These are phyloP conservation scores for Protodeltote pygarga DNA, from an alignment of 2,888 invertebrate genomes.

Conservation along the genomic window DNA sequence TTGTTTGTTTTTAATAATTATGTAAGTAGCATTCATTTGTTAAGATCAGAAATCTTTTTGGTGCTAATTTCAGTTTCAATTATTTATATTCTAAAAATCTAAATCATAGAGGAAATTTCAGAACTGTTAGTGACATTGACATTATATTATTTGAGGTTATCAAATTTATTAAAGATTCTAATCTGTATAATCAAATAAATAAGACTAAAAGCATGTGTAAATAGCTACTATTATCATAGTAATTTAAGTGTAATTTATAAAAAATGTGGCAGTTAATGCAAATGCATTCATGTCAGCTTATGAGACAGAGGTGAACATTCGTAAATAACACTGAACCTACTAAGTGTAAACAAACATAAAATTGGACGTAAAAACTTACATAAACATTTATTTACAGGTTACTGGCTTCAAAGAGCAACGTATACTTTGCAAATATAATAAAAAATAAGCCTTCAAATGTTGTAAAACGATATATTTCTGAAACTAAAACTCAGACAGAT, in stretches of 20 bases:
- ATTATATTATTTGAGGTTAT: conserved; percentile 42
- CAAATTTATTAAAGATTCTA: conserved; percentile 30
- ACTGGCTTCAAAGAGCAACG: conserved; percentile 63
- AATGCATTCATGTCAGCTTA: conserved; percentile 64
- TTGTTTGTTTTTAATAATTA: too few species aligned
- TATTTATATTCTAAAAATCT: too few species aligned
- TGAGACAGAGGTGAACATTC: conserved; percentile 71
- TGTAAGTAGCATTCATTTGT: too few species aligned
- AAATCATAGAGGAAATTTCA: conserved; percentile 20
- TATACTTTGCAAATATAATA: conserved; percentile 63
- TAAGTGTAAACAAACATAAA: conserved; percentile 28
- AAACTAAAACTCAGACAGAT: conserved; percentile 61
- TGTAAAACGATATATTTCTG: conserved; percentile 65
- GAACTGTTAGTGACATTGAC: conserved; percentile 44
- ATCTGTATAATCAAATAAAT: conserved; percentile 36
- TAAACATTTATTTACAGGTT: conserved; percentile 64
- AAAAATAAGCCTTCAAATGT: conserved; percentile 69
- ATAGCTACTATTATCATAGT: conserved; percentile 26
- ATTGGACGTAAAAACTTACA: conserved; percentile 1
- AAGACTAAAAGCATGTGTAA: conserved; percentile 57
- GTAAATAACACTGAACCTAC: neutral
- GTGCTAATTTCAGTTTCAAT: too few species aligned
- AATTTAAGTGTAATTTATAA: conserved; percentile 16
- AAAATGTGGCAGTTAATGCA: conserved; percentile 81
- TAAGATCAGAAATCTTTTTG: too few species aligned